These are phyloP conservation scores for Laothoe populi DNA, from an alignment of 2,888 invertebrate genomes.

Conservation along the genomic window DNA sequence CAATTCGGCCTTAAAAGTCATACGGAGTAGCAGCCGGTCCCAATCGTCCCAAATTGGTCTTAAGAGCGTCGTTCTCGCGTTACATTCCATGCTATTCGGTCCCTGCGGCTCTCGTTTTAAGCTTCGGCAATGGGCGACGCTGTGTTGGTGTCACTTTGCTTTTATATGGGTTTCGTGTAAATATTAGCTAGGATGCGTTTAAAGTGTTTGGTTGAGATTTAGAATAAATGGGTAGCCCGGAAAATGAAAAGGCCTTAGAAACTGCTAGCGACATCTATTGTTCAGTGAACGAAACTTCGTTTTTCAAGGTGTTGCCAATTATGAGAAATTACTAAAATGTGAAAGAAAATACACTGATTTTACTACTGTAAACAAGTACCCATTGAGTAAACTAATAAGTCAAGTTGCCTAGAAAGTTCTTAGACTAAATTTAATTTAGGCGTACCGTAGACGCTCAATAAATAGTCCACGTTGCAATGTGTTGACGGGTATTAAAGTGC, in stretches of 20 bases:
- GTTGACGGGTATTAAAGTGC: neutral
- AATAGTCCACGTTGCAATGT: neutral
- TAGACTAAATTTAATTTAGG: conserved; percentile 16
- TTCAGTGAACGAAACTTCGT: neutral
- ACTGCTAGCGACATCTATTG: conserved; percentile 14
- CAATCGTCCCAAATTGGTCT: conserved; percentile 28
- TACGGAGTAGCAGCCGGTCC: neutral
- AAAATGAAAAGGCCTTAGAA: neutral
- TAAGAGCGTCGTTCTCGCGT: conserved; percentile 31
- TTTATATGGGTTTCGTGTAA: conserved; percentile 45
- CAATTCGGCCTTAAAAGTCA: neutral
- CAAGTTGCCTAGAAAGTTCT: conserved; percentile 3
- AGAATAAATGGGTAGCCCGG: neutral
- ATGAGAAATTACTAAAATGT: neutral
- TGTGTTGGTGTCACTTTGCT: conserved; percentile 36
- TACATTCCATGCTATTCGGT: conserved; percentile 42
- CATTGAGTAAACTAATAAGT: neutral
- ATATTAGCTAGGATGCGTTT: conserved; percentile 28
- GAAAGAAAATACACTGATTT: neutral
- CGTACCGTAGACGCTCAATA: neutral
- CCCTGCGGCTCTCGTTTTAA: conserved; percentile 35
- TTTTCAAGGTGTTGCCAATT: conserved; percentile 6
- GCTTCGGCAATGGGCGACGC: conserved; percentile 37
- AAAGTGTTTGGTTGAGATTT: neutral
- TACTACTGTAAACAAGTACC: neutral